Evolutionary conservation across 2,797 vertebrate genomes (phyloP).

Genomic region (Anas capensis): DNA sequence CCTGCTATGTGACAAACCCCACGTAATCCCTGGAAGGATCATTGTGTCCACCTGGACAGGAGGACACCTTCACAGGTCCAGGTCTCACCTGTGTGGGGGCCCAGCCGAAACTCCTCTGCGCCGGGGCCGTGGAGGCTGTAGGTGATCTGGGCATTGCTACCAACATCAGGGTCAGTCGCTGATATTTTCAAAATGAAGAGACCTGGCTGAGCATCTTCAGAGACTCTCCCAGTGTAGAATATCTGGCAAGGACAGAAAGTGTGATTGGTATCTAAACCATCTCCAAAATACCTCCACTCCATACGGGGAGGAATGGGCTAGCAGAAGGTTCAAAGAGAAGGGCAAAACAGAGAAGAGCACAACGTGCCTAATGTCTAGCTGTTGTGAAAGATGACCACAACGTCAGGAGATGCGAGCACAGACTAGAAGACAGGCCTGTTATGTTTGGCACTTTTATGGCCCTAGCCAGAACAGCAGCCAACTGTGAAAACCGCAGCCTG

Average conservation of each 20-base stretch:
- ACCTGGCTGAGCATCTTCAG: slow-evolving; percentile 88
- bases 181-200: slow-evolving; percentile 89
- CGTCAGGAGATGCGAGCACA: not conserved
- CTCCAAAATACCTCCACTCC: not conserved
- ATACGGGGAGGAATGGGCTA: accelerated
- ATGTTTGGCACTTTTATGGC: not conserved
- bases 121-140: slow-evolving; percentile 92
- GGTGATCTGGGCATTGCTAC: slow-evolving; percentile 91
- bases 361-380: not conserved
- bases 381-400: not conserved
- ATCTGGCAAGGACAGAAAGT: slow-evolving; percentile 80
- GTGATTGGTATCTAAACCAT: not conserved
- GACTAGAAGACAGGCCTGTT: not conserved
- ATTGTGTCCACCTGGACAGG: not conserved
- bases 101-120: slow-evolving; percentile 90
- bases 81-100: slow-evolving; percentile 89
- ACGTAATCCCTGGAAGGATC: not conserved
- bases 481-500: not conserved
- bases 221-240: slow-evolving; percentile 88
- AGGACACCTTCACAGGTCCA: not conserved
- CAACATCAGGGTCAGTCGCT: slow-evolving; percentile 89
- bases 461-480: not conserved
- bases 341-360: not conserved
- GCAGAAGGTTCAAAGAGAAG: not conserved
- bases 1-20: not conserved